These are phyloP conservation scores for Heliothis virescens DNA, from an alignment of 1,140 invertebrate species.

Conservation along the genomic window DNA sequence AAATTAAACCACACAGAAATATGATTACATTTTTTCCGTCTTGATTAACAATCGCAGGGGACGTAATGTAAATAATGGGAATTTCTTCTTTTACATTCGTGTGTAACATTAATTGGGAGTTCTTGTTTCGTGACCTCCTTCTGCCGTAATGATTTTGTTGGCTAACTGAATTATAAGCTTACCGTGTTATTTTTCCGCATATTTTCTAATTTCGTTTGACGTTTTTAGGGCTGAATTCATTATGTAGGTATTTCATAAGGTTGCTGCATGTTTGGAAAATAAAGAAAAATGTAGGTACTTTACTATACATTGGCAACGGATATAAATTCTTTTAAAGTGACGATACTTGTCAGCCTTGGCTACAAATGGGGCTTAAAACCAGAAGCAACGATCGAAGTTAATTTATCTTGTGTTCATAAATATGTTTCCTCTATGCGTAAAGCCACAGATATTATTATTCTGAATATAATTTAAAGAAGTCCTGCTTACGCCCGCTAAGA, in stretches of 20 bases:
- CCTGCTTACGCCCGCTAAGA: no score
- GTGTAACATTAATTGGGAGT: conserved; percentile 34
- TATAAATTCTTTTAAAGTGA: no score
- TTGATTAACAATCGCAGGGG: conserved; percentile 29
- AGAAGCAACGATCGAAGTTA: no score
- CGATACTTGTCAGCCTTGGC: no score
- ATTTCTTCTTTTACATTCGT: conserved; percentile 31
- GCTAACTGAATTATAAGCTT: neutral
- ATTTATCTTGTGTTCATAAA: no score
- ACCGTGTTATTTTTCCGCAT: conserved; percentile 2
- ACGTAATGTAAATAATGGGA: conserved; percentile 38
- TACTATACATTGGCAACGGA: no score
- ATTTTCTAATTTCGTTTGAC: conserved; percentile 5
- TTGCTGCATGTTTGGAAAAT: neutral
- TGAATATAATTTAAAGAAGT: no score
- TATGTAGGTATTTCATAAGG: neutral
- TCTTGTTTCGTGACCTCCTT: conserved; percentile 32
- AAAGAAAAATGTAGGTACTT: neutral
- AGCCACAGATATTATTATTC: no score
- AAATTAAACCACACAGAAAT: conserved; percentile 33
- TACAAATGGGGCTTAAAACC: no score
- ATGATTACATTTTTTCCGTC: conserved; percentile 36
- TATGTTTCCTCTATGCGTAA: no score
- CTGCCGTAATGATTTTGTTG: conserved; percentile 13
- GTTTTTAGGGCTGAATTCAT: neutral